Evolutionary conservation across 2,797 vertebrate genomes (phyloP).

Genomic region (Alfaro cultratus): DNA sequence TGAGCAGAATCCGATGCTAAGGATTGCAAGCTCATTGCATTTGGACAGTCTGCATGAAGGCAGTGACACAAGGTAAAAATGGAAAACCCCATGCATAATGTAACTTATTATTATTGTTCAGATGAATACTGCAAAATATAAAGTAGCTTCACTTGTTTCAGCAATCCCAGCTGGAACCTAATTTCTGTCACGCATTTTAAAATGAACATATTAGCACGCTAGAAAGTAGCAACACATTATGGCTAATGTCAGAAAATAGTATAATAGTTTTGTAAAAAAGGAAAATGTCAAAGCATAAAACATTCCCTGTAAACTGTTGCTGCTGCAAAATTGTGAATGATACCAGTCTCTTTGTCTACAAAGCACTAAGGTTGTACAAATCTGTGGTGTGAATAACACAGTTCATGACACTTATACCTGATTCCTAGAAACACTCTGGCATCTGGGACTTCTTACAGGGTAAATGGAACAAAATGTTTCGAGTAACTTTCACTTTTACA

Average conservation of each 20-base stretch:
- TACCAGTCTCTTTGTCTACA: neutral
- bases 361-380: neutral
- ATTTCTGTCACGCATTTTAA: neutral
- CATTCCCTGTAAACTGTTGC: neutral
- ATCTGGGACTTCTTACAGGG: neutral
- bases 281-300: neutral
- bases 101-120: neutral
- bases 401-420: neutral
- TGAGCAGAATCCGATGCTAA: neutral
- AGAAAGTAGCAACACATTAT: neutral
- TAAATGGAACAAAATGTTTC: conserved; percentile 7
- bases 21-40: neutral
- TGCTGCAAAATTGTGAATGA: neutral
- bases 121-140: neutral
- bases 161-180: neutral
- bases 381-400: neutral
- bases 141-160: neutral
- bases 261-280: neutral
- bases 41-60: neutral
- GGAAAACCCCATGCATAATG: neutral
- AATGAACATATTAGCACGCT: neutral
- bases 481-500: neutral
- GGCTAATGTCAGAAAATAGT: neutral
- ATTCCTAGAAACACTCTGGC: neutral
- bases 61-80: neutral